phyloP scores from a whole-genome alignment of 2,888 invertebrate genomes.

The Macrosoma leucophasiata region DNA sequence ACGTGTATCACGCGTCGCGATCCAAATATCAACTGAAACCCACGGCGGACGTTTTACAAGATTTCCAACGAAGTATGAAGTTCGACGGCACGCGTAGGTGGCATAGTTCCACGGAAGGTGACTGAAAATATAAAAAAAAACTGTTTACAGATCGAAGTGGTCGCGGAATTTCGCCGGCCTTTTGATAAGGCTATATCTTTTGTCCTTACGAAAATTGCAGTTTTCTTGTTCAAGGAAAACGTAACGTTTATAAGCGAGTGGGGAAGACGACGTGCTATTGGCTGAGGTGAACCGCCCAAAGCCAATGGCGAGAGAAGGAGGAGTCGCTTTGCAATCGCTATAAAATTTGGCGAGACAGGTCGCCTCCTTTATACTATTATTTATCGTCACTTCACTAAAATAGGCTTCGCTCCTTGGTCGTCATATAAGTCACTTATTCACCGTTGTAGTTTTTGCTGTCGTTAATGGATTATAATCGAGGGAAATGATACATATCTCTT shows the following conservation, averaged over 20 bases:
- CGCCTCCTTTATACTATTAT: constrained; percentile 39
- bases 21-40: constrained; percentile 13
- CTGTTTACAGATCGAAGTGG: too few relatives aligned
- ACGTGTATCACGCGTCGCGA: constrained; percentile 16
- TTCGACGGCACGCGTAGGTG: too few relatives aligned
- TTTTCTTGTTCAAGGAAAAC: constrained; percentile 49
- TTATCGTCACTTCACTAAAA: constrained; percentile 17
- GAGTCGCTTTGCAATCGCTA: constrained; percentile 49
- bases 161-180: too few relatives aligned
- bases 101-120: too few relatives aligned
- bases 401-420: too few relatives aligned
- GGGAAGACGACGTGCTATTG: constrained; percentile 63
- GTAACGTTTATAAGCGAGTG: constrained; percentile 55
- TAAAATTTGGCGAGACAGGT: constrained; percentile 56
- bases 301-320: constrained; percentile 67
- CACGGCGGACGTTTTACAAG: constrained; percentile 4
- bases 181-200: too few relatives aligned
- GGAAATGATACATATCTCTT: too few relatives aligned
- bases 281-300: constrained; percentile 47
- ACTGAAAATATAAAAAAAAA: too few relatives aligned
- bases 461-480: too few relatives aligned
- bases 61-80: too few relatives aligned
- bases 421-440: too few relatives aligned
- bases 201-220: not conserved
- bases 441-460: too few relatives aligned